Evolutionary conservation across 2,888 invertebrate species (phyloP).

Genomic region (Mermis nigrescens): DNA sequence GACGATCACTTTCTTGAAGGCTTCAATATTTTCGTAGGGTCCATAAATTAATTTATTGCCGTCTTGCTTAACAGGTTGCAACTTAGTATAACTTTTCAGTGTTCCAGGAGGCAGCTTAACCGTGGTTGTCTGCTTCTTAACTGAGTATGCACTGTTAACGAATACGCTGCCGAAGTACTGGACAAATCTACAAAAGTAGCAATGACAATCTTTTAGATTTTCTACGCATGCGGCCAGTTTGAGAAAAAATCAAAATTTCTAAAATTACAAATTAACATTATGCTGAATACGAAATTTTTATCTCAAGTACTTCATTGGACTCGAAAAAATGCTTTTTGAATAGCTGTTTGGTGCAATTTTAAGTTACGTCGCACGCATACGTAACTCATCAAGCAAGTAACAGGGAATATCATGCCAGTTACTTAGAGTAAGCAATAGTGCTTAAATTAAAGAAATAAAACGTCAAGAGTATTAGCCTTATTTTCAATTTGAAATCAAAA

Average conservation of each 20-base stretch:
- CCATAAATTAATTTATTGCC: constrained; percentile 71
- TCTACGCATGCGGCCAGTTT: neutral
- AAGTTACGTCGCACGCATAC: no score
- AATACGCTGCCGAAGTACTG: constrained; percentile 65
- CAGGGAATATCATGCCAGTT: no score
- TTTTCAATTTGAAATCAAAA: no score
- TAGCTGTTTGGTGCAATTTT: no score
- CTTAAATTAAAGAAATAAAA: no score
- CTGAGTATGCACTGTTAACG: constrained; percentile 60
- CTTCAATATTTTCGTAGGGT: constrained; percentile 54
- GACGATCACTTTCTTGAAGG: constrained; percentile 37
- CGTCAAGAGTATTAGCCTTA: no score
- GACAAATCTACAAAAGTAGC: constrained; percentile 42
- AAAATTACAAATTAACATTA: constrained; percentile 6
- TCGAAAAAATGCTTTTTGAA: no score
- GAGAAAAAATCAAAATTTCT: neutral
- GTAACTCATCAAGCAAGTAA: no score
- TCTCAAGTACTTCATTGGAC: no score
- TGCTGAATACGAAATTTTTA: no score
- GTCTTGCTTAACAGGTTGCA: constrained; percentile 56
- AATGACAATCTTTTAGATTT: neutral
- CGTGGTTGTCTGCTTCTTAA: constrained; percentile 58
- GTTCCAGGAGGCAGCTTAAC: constrained; percentile 55
- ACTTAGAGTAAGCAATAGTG: no score
- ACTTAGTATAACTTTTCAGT: constrained; percentile 59